Base-by-base conservation (phyloP, 1,140 invertebrate species). In the Cotesia typhae region DNA sequence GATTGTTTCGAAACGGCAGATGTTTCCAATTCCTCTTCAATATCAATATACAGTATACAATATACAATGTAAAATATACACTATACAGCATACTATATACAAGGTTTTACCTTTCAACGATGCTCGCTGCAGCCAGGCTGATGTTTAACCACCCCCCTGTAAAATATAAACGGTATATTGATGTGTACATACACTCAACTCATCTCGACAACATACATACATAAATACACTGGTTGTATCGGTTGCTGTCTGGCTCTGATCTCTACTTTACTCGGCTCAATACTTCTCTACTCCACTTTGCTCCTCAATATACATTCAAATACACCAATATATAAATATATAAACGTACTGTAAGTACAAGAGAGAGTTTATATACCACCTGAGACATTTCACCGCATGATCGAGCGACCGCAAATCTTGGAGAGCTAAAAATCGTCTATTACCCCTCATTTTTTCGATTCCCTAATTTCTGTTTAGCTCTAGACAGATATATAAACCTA, bases 101-200 rank as follows among this genome's bases (percentile, higher is more conserved):
- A 55, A 4, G 12, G 12, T 55, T 55, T 59, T 20, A 17, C 57
- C 20, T 20, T 59, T 28, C 17, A 4, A n/a, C n/a, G 17, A 14
- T 12, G 53, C 20, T 20, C 17, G 4, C 20, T 28, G 14, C 9
- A 6, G 5, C 20, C 28, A 28, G 57, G 20, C 57, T 28, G 57
- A 59, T 59, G 57, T 59, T 59, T 59, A 20, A 20, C 57, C 57
- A 59, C 57, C 57, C 57, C 17, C 57, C 36, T 59, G 14, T 17
- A 47, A 5, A 55, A 55, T 17, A n/a, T 55, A n/a, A n/a, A 14
- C 20, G 7, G n/a, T 20, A 9, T 59, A 17, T 20, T 59, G 7
- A 28, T 20, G 14, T 59, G 17, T 28, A 59, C 28, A 17, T 28
- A 20, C 57, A 28, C 41, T 10, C 12, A 20, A 7, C 63, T 14